These are phyloP conservation scores for Acinonyx jubatus DNA, from an alignment of 2,113 vertebrate species.

Conservation along the genomic window DNA sequence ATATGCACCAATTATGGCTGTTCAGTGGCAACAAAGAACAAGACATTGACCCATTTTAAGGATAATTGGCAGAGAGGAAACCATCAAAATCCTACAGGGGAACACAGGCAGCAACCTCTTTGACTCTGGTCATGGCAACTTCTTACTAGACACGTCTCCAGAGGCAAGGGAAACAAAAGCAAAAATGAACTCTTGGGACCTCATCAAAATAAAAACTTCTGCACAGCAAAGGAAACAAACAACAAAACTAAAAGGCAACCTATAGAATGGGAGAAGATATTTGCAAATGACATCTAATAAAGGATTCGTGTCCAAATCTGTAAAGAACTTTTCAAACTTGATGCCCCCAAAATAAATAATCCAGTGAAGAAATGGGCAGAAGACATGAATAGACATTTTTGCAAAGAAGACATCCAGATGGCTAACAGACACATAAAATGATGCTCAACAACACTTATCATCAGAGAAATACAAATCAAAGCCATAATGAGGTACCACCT, in stretches of 20 bases:
- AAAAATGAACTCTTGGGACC: neutral
- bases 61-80: neutral
- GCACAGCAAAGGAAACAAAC: neutral
- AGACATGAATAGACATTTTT: neutral
- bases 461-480: neutral
- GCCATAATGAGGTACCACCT: neutral
- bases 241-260: neutral
- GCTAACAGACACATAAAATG: neutral
- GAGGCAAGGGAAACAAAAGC: neutral
- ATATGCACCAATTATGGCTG: rapidly evolving
- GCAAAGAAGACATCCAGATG: neutral
- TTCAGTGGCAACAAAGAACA: neutral
- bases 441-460: neutral
- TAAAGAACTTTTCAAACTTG: neutral
- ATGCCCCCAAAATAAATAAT: neutral
- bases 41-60: neutral
- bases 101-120: neutral
- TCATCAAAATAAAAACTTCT: neutral
- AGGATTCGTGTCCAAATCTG: neutral
- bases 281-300: neutral
- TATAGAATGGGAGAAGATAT: neutral
- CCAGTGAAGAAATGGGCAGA: neutral
- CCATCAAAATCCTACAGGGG: neutral
- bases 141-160: neutral
- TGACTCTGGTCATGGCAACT: neutral